phyloP scores from a whole-genome alignment of 2,797 vertebrate species.

The Microchirus variegatus region DNA sequence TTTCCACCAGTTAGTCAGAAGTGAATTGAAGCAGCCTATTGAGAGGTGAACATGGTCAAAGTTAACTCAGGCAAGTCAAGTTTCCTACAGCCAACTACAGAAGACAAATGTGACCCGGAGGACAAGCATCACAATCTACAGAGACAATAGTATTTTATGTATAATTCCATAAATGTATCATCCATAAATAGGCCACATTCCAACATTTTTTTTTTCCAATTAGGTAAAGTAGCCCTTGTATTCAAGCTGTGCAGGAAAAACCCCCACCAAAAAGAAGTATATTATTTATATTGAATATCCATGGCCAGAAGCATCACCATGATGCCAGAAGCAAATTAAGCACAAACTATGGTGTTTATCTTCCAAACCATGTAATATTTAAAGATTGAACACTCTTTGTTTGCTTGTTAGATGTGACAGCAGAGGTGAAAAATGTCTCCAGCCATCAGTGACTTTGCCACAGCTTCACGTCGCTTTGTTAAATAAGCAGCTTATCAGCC shows the following conservation, averaged over 20 bases:
- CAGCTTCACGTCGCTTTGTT: neutral
- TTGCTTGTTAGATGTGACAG: constrained; percentile 4
- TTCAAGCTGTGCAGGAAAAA: neutral
- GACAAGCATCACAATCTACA: too few relatives aligned
- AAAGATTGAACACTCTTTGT: neutral
- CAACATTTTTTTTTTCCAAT: too few relatives aligned
- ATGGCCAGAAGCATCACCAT: neutral
- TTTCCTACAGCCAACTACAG: too few relatives aligned
- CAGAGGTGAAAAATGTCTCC: constrained; percentile 12
- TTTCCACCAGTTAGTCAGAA: too few relatives aligned
- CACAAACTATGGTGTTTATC: constrained; percentile 3
- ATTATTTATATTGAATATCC: neutral
- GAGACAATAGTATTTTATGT: too few relatives aligned
- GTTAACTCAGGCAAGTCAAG: too few relatives aligned
- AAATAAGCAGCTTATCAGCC: constrained; percentile 7
- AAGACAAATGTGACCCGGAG: too few relatives aligned
- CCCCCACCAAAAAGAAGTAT: neutral
- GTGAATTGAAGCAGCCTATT: too few relatives aligned
- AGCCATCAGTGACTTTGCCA: constrained; percentile 2
- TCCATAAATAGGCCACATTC: too few relatives aligned
- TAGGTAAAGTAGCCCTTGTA: too few relatives aligned
- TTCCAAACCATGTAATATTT: neutral
- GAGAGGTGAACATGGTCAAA: too few relatives aligned
- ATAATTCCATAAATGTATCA: too few relatives aligned
- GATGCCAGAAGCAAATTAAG: neutral